phyloP scores from a whole-genome alignment of 2,888 invertebrate genomes.

The Scrobipalpa costella region DNA sequence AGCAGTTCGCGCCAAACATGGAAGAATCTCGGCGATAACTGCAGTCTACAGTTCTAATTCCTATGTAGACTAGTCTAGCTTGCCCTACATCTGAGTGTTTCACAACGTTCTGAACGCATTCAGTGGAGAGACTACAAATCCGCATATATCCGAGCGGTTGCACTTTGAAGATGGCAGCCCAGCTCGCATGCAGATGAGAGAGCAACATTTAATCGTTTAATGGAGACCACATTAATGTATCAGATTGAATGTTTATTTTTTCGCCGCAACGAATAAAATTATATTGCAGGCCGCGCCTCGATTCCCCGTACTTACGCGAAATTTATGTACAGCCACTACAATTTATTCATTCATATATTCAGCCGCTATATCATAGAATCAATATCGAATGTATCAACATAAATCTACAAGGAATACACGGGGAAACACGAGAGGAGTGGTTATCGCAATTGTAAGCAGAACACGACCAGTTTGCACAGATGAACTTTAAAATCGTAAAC shows the following conservation, averaged over 20 bases:
- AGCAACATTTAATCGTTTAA: slow-evolving; percentile 73
- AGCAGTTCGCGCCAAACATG: slow-evolving; percentile 17
- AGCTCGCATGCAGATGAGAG: slow-evolving; percentile 72
- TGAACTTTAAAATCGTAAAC: slow-evolving; percentile 57
- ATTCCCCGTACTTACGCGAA: slow-evolving; percentile 26
- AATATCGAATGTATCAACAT: slow-evolving; percentile 40
- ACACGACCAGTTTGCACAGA: slow-evolving; percentile 41
- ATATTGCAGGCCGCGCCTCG: slow-evolving; percentile 37
- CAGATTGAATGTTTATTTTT: slow-evolving; percentile 63
- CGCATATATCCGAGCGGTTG: slow-evolving; percentile 67
- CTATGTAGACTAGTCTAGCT: slow-evolving; percentile 12
- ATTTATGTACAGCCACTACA: slow-evolving; percentile 29
- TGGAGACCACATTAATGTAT: slow-evolving; percentile 72
- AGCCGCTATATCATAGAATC: slow-evolving; percentile 36
- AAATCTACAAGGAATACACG: slow-evolving; percentile 43
- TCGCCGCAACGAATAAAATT: slow-evolving; percentile 47
- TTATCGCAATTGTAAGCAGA: slow-evolving; percentile 50
- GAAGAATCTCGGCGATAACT: slow-evolving; percentile 18
- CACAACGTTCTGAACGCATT: slow-evolving; percentile 38
- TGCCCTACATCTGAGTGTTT: slow-evolving; percentile 33
- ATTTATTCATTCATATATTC: slow-evolving; percentile 39
- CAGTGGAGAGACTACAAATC: slow-evolving; percentile 49
- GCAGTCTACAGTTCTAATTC: slow-evolving; percentile 14
- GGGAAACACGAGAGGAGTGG: slow-evolving; percentile 43
- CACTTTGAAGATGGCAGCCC: slow-evolving; percentile 65